These are phyloP conservation scores for Drosophila affinis DNA, from an alignment of 2,888 invertebrate genomes.

Conservation along the genomic window DNA sequence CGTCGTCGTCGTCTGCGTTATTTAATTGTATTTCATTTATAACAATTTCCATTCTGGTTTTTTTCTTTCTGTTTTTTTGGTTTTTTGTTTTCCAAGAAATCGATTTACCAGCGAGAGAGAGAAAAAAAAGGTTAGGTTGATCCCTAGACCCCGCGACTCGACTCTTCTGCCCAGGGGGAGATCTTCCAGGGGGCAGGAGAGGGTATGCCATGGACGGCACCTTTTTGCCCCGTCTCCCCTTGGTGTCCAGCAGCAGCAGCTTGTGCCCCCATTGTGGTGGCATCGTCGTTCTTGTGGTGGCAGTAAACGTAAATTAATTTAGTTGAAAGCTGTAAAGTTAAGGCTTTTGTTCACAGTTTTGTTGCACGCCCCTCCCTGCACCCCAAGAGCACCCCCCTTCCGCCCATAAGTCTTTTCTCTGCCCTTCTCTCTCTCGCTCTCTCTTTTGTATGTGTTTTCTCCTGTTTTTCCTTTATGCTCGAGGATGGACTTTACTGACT, in stretches of 20 bases:
- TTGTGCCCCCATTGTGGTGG: constrained; percentile 7
- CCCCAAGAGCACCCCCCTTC: neutral
- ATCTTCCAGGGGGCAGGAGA: neutral
- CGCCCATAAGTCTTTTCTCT: constrained; percentile 34
- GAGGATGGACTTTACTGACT: constrained; percentile 51
- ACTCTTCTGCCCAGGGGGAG: neutral
- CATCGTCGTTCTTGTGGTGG: constrained; percentile 26
- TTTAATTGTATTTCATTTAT: constrained; percentile 80
- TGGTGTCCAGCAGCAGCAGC: neutral
- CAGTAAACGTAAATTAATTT: constrained; percentile 83
- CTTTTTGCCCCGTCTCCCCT: neutral
- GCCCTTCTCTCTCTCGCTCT: neutral
- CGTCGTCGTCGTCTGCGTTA: constrained; percentile 39
- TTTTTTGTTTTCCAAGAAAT: constrained; percentile 10
- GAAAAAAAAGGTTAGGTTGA: neutral
- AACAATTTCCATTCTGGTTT: constrained; percentile 61
- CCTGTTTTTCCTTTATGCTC: constrained; percentile 25
- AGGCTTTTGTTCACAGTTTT: constrained; percentile 76
- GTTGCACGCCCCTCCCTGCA: constrained; percentile 10
- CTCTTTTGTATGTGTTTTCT: neutral
- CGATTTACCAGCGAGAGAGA: constrained; percentile 10
- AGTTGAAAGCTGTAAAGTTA: constrained; percentile 82
- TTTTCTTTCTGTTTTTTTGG: neutral
- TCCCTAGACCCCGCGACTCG: neutral
- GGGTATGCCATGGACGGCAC: too few species aligned